Evolutionary conservation across 1,140 invertebrate genomes (phyloP).

Genomic region (Psilanteris sp.): DNA sequence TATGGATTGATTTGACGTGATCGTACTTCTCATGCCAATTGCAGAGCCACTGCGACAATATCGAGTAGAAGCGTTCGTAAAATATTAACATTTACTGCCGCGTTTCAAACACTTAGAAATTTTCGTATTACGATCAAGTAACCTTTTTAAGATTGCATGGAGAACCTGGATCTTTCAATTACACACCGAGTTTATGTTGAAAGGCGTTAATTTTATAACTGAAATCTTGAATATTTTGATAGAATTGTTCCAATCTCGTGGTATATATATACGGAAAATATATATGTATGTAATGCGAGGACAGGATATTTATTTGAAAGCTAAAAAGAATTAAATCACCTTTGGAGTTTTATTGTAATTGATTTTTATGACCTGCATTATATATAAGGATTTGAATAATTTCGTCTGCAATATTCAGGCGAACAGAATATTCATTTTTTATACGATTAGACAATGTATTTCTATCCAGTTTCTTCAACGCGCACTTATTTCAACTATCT

Average conservation of each 20-base stretch:
- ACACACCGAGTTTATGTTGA: slow-evolving; percentile 2
- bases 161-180: slow-evolving; percentile 11
- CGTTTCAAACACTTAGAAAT: slow-evolving; percentile 25
- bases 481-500: not conserved
- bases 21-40: slow-evolving; percentile 12
- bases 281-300: too few species aligned
- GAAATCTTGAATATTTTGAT: too few species aligned
- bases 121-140: slow-evolving; percentile 12
- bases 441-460: not conserved
- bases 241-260: too few species aligned
- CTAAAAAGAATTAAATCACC: too few species aligned
- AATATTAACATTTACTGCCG: slow-evolving; percentile 42
- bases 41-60: slow-evolving; percentile 37
- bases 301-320: too few species aligned
- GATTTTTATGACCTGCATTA: too few species aligned
- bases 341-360: too few species aligned
- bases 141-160: slow-evolving; percentile 14
- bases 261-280: too few species aligned
- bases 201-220: too few species aligned
- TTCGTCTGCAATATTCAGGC: too few species aligned
- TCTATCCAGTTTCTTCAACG: slow-evolving; percentile 12
- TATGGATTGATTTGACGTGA: slow-evolving; percentile 6
- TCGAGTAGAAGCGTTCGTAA: slow-evolving; percentile 24
- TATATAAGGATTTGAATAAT: too few species aligned
- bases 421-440: too few species aligned